A percentile compares a stretch with the other conserved stretches of the same genome.
These are phyloP conservation scores for Sarcoramphus papa DNA, from an alignment of 2,797 vertebrate genomes.

Conservation along the genomic window DNA sequence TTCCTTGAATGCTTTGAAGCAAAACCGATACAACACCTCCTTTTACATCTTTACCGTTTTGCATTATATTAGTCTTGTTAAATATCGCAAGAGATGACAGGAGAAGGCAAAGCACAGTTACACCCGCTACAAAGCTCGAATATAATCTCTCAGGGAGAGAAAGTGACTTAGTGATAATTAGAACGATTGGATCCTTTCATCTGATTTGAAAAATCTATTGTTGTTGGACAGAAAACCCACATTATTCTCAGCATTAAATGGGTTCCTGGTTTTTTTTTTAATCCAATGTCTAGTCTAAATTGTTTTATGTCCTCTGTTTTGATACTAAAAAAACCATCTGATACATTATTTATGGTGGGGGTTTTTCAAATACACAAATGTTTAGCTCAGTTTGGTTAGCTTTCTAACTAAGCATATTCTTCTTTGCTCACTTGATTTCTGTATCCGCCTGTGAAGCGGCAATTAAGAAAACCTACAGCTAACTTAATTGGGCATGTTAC, in stretches of 20 bases:
- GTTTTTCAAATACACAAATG: neutral
- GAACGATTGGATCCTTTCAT: neutral
- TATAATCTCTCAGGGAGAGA: neutral
- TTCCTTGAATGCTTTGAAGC: neutral
- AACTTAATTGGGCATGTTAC: too few relatives aligned
- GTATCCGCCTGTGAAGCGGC: neutral
- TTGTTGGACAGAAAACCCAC: neutral
- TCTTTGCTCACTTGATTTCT: neutral
- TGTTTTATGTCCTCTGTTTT: neutral
- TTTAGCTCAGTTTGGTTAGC: neutral
- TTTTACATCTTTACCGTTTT: accelerated
- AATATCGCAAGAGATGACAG: neutral
- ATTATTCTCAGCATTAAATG: neutral
- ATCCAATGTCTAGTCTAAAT: neutral
- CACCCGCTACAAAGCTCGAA: neutral
- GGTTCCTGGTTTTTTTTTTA: neutral
- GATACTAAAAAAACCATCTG: neutral
- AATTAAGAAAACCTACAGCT: neutral
- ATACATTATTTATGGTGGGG: accelerated
- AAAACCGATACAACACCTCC: neutral
- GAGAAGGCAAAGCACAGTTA: neutral
- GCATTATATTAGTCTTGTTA: neutral
- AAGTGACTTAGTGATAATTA: neutral
- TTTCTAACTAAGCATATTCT: neutral
- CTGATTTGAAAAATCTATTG: neutral